Evolutionary conservation across 2,888 invertebrate species (phyloP).

Genomic region (Cephalotes varians): DNA sequence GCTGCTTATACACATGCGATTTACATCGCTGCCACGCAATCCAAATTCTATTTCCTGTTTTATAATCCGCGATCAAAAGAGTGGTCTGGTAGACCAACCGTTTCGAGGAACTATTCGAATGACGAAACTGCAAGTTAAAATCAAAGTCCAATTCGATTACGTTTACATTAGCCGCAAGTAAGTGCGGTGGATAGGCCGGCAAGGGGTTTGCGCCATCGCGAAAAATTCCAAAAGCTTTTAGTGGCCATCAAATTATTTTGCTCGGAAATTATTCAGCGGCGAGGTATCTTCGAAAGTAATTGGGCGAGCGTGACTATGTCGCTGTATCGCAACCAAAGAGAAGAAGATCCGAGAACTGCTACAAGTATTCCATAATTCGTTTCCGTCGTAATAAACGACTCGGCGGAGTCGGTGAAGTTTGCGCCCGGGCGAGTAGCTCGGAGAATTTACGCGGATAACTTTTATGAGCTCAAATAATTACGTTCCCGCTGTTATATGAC

Average conservation of each 20-base stretch:
- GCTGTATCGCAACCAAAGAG: slow-evolving; percentile 15
- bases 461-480: slow-evolving; percentile 73
- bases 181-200: slow-evolving; percentile 69
- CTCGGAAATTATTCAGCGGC: slow-evolving; percentile 56
- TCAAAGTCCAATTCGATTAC: slow-evolving; percentile 80
- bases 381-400: slow-evolving; percentile 69
- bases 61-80: slow-evolving; percentile 58
- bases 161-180: slow-evolving; percentile 79
- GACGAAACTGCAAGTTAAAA: slow-evolving; percentile 56
- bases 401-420: slow-evolving; percentile 61
- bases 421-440: slow-evolving; percentile 54
- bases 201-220: slow-evolving; percentile 72
- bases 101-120: slow-evolving; percentile 24
- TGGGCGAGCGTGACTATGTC: slow-evolving; percentile 20
- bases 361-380: slow-evolving; percentile 70
- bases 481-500: slow-evolving; percentile 57
- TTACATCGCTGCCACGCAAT: background rate
- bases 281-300: slow-evolving; percentile 62
- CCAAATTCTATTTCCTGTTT: slow-evolving; percentile 15
- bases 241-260: slow-evolving; percentile 76
- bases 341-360: slow-evolving; percentile 49
- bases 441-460: slow-evolving; percentile 74
- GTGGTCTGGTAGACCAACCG: background rate
- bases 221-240: slow-evolving; percentile 81
- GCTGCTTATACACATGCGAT: slow-evolving; percentile 36